Evolutionary conservation across 2,113 vertebrate genomes (phyloP).

Genomic region (Ancistrus triradiatus): DNA sequence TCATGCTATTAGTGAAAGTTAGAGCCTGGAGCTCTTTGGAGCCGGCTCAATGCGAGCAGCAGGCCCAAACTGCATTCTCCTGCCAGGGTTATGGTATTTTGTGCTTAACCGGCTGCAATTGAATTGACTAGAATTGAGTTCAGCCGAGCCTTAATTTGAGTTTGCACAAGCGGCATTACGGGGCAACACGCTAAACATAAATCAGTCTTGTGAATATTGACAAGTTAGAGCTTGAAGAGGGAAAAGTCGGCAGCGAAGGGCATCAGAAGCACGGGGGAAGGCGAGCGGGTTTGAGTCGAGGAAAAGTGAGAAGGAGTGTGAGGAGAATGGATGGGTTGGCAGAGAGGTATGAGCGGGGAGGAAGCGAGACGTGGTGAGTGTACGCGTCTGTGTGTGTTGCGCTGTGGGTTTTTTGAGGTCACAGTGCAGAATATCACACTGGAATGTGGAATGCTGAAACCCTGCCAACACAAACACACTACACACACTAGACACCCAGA

Average conservation of each 20-base stretch:
- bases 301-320: constrained; percentile 14
- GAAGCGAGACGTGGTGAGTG: constrained; percentile 2
- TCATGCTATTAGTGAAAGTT: constrained; percentile 36
- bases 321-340: constrained; percentile 2
- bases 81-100: background rate
- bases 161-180: constrained; percentile 20
- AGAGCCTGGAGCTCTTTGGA: constrained; percentile 25
- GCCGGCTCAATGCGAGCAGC: constrained; percentile 10
- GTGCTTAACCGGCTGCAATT: constrained; percentile 16
- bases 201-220: constrained; percentile 28
- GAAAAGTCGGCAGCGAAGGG: background rate
- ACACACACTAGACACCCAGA: constrained; percentile 37
- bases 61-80: constrained; percentile 10
- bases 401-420: constrained; percentile 51
- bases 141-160: constrained; percentile 31
- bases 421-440: constrained; percentile 49
- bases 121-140: constrained; percentile 25
- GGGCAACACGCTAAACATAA: constrained; percentile 27
- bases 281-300: background rate
- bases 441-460: constrained; percentile 52
- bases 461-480: constrained; percentile 47
- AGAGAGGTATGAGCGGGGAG: constrained; percentile 10
- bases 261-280: background rate
- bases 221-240: constrained; percentile 41
- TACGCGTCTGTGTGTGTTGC: background rate